These are phyloP conservation scores for Drosophila ohnishii DNA, from an alignment of 1,140 invertebrate species.

Conservation along the genomic window DNA sequence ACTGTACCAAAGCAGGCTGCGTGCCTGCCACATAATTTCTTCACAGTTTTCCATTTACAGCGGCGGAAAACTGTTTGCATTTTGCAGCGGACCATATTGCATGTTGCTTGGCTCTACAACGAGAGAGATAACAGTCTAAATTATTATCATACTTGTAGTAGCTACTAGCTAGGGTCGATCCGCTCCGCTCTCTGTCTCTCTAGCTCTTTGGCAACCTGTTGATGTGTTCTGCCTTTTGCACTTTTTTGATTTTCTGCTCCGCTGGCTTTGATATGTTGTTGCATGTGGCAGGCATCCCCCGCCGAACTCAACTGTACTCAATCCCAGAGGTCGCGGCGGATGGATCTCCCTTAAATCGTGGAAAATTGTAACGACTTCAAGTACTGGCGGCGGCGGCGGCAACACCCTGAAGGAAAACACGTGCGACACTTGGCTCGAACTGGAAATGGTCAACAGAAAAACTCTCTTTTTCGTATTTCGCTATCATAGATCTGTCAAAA, in stretches of 20 bases:
- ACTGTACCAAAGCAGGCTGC: conserved; percentile 68
- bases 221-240: conserved; percentile 51
- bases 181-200: conserved; percentile 2
- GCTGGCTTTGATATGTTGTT: conserved; percentile 52
- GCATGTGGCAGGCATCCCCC: conserved; percentile 46
- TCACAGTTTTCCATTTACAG: conserved; percentile 62
- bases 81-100: conserved; percentile 62
- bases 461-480: conserved; percentile 44
- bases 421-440: conserved; percentile 44
- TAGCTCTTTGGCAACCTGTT: conserved; percentile 53
- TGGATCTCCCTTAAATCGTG: conserved; percentile 44
- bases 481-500: conserved; percentile 68
- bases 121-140: conserved; percentile 73
- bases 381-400: conserved; percentile 24
- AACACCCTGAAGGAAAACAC: conserved; percentile 40
- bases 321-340: conserved; percentile 2
- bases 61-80: conserved; percentile 63
- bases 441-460: conserved; percentile 39
- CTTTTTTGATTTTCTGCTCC: conserved; percentile 78
- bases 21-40: conserved; percentile 73
- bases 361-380: conserved; percentile 51
- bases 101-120: conserved; percentile 37
- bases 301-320: conserved; percentile 49
- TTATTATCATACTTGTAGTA: conserved; percentile 69
- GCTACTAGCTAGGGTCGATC: conserved; percentile 20